Base-by-base conservation (phyloP, 2,888 invertebrate species). In the Diarsia mendica region DNA sequence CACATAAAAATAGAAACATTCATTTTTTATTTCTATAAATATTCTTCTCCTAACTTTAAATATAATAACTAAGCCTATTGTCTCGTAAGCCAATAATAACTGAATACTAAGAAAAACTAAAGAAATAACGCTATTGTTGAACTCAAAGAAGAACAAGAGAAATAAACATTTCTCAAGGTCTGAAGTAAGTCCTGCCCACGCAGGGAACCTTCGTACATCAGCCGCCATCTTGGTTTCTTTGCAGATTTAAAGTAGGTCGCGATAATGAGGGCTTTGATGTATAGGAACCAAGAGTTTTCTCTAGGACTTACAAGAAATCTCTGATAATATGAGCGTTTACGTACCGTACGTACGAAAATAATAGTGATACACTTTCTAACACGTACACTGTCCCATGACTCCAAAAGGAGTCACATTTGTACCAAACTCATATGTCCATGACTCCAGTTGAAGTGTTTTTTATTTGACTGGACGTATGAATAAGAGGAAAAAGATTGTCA, bases 141-240 rank as follows among this genome's bases (percentile, higher is more conserved):
- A 48, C 49, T 63, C 28, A 6, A n/a, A 33, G 23, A 33, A 44
- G 39, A 13, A 51, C 18, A 33, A 44, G 10, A 69, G 18, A 28
- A 5, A 23, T n/a, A 18, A 53, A 63, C 53, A 68, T 11, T 51
- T 39, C 23, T 69, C n/a, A 69, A 69, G 63, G 44, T 44, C 49
- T 55, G 13, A 3, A 63, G 28, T 39, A 49, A 68, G 77, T 55
- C 63, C 55, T n/a, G 44, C 63, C 53, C n/a, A 63, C 48, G 49
- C 44, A n/a, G 28, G 39, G 15, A 49, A n/a, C 53, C 46, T 64
- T 44, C 4, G 3, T 33, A 77, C 18, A 55, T 55, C 39, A 44
- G 53, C 18, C 53, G 68, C 67, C 61, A 77, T 55, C 3, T 55
- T 49, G 48, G 2, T 60, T 67, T 75, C 44, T 69, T 77, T 15